A percentile compares a stretch with the other conserved stretches of the same genome.
Evolutionary conservation across 1,140 invertebrate genomes (phyloP).

Genomic region (Trypoxylus dichotomus): DNA sequence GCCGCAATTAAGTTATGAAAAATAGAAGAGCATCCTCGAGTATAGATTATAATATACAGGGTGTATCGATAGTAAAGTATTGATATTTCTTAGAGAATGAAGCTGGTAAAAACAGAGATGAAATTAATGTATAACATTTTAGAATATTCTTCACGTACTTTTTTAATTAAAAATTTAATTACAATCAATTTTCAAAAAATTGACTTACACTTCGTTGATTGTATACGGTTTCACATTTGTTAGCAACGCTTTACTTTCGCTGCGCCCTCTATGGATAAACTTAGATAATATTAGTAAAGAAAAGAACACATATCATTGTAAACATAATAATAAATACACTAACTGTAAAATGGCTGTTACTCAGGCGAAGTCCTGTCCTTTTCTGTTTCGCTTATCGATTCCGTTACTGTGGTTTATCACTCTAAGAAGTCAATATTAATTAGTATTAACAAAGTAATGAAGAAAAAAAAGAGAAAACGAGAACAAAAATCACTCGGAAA

Average conservation of each 20-base stretch:
- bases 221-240: no score
- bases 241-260: no score
- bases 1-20: neutral
- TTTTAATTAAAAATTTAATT: no score
- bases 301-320: constrained; percentile 21
- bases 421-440: constrained; percentile 53
- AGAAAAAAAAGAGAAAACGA: constrained; percentile 31
- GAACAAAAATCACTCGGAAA: constrained; percentile 20
- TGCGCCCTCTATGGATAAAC: neutral
- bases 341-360: constrained; percentile 44
- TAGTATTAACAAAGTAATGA: constrained; percentile 42
- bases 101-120: no score
- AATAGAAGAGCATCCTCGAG: neutral
- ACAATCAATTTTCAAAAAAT: no score
- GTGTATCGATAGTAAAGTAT: no score
- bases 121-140: no score
- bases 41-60: neutral
- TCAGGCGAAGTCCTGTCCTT: constrained; percentile 33
- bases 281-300: constrained; percentile 2
- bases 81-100: no score
- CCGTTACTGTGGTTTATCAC: constrained; percentile 25
- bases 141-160: no score
- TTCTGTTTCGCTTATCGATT: constrained; percentile 35
- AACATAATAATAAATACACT: constrained; percentile 28
- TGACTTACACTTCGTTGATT: no score